These are phyloP conservation scores for Spea hammondii DNA, from an alignment of 2,797 vertebrate genomes.

Conservation along the genomic window DNA sequence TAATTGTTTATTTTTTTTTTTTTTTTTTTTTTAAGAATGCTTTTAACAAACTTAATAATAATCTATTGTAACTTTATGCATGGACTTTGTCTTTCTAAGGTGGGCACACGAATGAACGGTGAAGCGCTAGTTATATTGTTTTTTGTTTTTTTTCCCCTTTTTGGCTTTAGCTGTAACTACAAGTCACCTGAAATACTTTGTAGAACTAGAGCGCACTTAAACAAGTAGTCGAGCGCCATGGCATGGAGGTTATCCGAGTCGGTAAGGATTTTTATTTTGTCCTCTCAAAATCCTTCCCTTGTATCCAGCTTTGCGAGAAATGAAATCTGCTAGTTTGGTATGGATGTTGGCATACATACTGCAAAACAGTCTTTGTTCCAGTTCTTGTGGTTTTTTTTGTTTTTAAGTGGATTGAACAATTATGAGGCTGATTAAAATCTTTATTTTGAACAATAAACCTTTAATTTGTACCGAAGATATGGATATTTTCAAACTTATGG, in stretches of 20 bases:
- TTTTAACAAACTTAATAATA: constrained; percentile 60
- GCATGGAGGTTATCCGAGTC: constrained; percentile 46
- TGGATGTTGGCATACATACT: constrained; percentile 30
- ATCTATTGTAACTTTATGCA: constrained; percentile 54
- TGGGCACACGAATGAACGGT: constrained; percentile 25
- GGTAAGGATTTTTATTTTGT: constrained; percentile 51
- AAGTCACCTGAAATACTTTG: constrained; percentile 62
- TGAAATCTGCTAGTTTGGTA: neutral
- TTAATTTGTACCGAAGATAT: constrained; percentile 60
- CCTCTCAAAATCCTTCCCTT: constrained; percentile 10
- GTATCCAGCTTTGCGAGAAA: constrained; percentile 8
- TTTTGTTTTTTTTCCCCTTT: neutral
- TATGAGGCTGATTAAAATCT: constrained; percentile 66
- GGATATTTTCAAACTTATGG: constrained; percentile 55
- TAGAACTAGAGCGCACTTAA: neutral
- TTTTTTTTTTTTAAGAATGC: constrained; percentile 48
- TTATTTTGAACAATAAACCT: constrained; percentile 60
- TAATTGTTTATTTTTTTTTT: constrained; percentile 39
- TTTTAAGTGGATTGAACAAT: constrained; percentile 58
- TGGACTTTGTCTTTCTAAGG: constrained; percentile 54
- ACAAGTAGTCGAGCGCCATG: neutral
- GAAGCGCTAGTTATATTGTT: constrained; percentile 5
- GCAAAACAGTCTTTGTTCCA: neutral
- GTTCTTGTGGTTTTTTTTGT: constrained; percentile 56
- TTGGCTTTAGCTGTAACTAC: constrained; percentile 56